Conservation (phyloP, 2,113 vertebrate genomes). For the Sarotherodon lohbergeri region DNA sequence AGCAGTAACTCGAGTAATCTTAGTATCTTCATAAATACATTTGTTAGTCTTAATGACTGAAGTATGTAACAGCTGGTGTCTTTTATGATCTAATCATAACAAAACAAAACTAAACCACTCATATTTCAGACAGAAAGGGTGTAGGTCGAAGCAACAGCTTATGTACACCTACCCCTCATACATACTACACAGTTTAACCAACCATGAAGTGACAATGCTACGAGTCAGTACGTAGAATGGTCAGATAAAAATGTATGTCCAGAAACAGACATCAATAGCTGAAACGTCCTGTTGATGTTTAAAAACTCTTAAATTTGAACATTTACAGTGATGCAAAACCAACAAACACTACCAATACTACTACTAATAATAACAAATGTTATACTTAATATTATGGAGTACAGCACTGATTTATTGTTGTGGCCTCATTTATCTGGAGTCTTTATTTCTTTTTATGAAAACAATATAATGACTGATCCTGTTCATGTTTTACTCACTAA, state of each 20-base stretch:
- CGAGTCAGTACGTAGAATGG: not conserved
- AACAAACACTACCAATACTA: accelerated
- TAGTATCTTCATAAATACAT: accelerated
- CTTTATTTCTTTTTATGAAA: not conserved
- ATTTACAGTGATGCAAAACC: not conserved
- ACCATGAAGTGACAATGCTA: not conserved
- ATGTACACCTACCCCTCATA: accelerated
- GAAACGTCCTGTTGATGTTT: accelerated
- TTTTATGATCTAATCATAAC: not conserved
- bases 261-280: not conserved
- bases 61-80: not conserved
- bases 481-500: not conserved
- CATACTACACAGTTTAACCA: not conserved
- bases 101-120: not conserved
- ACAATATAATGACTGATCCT: not conserved
- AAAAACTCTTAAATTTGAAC: not conserved
- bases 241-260: not conserved
- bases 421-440: not conserved
- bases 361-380: not conserved
- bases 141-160: not conserved
- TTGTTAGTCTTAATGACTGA: not conserved
- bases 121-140: not conserved
- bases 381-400: accelerated
- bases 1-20: not conserved
- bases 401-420: not conserved